A percentile compares a stretch with the other conserved stretches of the same genome.
These are phyloP conservation scores for Limanda limanda DNA, from an alignment of 2,113 vertebrate species.

Conservation along the genomic window DNA sequence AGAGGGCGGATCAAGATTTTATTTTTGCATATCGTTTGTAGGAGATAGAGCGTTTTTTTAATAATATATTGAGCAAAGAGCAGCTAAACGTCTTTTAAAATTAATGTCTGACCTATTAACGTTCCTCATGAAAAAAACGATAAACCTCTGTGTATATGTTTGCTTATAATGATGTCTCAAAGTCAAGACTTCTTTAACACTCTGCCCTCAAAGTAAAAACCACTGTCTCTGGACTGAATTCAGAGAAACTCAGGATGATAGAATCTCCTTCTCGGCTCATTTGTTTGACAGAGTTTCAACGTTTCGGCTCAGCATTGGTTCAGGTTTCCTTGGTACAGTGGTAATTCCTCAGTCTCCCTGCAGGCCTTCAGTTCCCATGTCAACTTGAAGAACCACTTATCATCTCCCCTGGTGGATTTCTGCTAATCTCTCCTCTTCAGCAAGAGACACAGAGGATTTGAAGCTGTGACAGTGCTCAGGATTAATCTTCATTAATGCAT, in stretches of 20 bases:
- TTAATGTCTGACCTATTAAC: conserved; percentile 21
- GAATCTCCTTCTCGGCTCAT: conserved; percentile 38
- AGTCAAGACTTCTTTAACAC: conserved; percentile 7
- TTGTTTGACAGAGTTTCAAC: conserved; percentile 23
- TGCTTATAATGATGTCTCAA: conserved; percentile 16
- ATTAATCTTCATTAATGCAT: conserved; percentile 71
- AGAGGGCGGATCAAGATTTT: too few relatives aligned
- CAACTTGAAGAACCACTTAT: conserved; percentile 45
- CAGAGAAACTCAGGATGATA: conserved; percentile 28
- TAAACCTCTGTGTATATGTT: conserved; percentile 22
- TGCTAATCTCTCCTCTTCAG: conserved; percentile 64
- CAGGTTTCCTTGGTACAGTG: conserved; percentile 28
- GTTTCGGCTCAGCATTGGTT: not conserved
- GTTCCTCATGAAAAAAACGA: not conserved
- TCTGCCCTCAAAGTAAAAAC: conserved; percentile 18
- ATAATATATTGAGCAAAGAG: too few relatives aligned
- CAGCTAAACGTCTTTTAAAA: not conserved
- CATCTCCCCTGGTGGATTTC: conserved; percentile 22
- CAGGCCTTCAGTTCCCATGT: conserved; percentile 20
- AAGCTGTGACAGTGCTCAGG: conserved; percentile 25
- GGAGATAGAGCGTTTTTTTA: too few relatives aligned
- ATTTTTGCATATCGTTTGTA: too few relatives aligned
- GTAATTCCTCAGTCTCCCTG: conserved; percentile 33
- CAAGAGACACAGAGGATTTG: conserved; percentile 58
- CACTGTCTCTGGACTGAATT: conserved; percentile 38